These are phyloP conservation scores for Cichlasoma orientale DNA, from an alignment of 2,797 vertebrate genomes.

Conservation along the genomic window DNA sequence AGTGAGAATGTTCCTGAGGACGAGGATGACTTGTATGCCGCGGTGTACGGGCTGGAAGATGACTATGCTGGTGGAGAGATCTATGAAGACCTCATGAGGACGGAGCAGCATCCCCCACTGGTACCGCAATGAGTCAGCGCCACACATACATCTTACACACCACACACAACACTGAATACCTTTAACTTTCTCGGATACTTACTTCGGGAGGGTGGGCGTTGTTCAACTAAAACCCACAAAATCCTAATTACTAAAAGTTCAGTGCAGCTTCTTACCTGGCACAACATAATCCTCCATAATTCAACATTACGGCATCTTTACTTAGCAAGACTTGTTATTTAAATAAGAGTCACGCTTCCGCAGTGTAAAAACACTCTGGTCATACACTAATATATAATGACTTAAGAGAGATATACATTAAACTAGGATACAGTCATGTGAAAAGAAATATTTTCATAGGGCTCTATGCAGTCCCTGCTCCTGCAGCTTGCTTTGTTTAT, in stretches of 20 bases:
- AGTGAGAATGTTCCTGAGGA: slow-evolving; percentile 85
- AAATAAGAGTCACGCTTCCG: neutral
- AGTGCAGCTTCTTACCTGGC: neutral
- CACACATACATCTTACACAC: neutral
- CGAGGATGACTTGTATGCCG: slow-evolving; percentile 89
- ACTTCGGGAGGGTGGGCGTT: neutral
- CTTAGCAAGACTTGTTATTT: neutral
- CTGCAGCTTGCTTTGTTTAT: no score
- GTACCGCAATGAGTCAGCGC: slow-evolving; percentile 68
- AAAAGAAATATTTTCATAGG: neutral
- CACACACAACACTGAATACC: neutral
- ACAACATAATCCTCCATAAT: neutral
- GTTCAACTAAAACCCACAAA: neutral
- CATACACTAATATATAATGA: neutral
- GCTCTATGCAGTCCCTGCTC: no score
- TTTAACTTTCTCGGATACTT: neutral
- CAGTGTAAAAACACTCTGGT: neutral
- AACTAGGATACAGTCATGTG: neutral
- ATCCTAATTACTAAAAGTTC: neutral
- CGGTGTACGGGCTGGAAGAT: slow-evolving; percentile 82
- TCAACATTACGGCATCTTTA: neutral
- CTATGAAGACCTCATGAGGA: slow-evolving; percentile 94
- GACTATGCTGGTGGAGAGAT: slow-evolving; percentile 90
- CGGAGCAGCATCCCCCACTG: slow-evolving; percentile 80
- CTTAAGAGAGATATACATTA: neutral